Base-by-base conservation (phyloP, 2,888 invertebrate species). In the Spodoptera exigua region DNA sequence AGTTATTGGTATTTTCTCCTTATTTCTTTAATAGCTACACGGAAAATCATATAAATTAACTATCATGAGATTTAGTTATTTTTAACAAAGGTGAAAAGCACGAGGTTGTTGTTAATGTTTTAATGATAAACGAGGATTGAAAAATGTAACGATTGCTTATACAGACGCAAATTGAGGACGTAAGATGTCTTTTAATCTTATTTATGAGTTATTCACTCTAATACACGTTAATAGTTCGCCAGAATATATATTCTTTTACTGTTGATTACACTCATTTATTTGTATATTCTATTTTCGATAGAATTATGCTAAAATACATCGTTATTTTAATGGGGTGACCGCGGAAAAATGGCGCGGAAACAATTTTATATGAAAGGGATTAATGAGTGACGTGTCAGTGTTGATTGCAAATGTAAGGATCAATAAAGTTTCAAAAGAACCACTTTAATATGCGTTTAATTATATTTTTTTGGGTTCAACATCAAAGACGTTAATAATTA, bases 161-260 rank as follows among this genome's bases (percentile, higher is more conserved):
- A 80, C 82, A 79, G 89, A 90, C 91, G 83, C 81, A 88, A 89
- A 92, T 91, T 89, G 91, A 88, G 91, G 88, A 90, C 89, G 85
- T 85, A 80, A 82, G 82, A 78, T 66, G 76, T 75, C 79, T 64
- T 80, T 84, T 80, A 89, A 90, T 90, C 84, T 87, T 88, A 88
- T 92, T 92, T 90, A 92, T 89, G 90, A 89, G 87, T 86, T 89
- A 89, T 88, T 84, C 84, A 82, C 76, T 85, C 86, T 90, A 89
- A 88, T 87, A 83, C 87, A 86, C 82, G 87, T 85, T 90, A 91
- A 91, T 90, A 88, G 89, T 86, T 84, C 76, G 78, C 81, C 78
- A 80, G 78, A 86, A 87, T 85, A 85, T 85, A 82, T 79, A 82
- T 82, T 84, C 87, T 83, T 92, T 91, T 91, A 90, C 92, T 87